These are phyloP conservation scores for Mallotus villosus DNA, from an alignment of 2,797 vertebrate species.

Conservation along the genomic window DNA sequence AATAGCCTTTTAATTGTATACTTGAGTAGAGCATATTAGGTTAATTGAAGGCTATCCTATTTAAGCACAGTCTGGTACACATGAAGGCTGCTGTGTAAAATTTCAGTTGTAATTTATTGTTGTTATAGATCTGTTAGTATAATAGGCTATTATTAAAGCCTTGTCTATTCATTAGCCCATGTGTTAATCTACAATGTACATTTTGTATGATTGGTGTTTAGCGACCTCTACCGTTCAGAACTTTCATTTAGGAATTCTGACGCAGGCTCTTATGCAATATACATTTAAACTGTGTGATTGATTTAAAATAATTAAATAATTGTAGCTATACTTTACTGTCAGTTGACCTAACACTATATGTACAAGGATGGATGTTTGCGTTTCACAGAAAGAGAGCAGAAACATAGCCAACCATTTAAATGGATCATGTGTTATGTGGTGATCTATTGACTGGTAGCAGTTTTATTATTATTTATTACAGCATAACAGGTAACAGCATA, in stretches of 20 bases:
- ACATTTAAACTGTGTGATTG: too few relatives aligned
- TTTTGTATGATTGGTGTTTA: not conserved
- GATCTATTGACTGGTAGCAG: too few relatives aligned
- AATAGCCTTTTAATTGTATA: constrained; percentile 39
- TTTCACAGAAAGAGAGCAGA: constrained; percentile 15
- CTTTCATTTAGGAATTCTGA: not conserved
- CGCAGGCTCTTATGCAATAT: too few relatives aligned
- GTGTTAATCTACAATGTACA: not conserved
- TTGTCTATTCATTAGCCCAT: not conserved
- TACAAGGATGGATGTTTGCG: not conserved
- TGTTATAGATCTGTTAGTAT: too few relatives aligned
- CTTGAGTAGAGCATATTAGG: not conserved
- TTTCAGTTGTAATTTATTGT: too few relatives aligned
- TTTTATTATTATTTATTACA: not conserved
- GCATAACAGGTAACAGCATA: too few relatives aligned
- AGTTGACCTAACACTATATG: not conserved
- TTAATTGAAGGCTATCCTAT: too few relatives aligned
- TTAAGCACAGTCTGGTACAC: too few relatives aligned
- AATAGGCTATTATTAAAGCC: not conserved
- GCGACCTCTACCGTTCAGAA: constrained; percentile 7
- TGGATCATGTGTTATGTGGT: too few relatives aligned
- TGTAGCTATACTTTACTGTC: not conserved
- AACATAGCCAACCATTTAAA: too few relatives aligned
- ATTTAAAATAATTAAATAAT: not conserved
- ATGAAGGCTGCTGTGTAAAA: too few relatives aligned